Base-by-base conservation (phyloP, 2,797 vertebrate species). In the Mionectes olivaceus region DNA sequence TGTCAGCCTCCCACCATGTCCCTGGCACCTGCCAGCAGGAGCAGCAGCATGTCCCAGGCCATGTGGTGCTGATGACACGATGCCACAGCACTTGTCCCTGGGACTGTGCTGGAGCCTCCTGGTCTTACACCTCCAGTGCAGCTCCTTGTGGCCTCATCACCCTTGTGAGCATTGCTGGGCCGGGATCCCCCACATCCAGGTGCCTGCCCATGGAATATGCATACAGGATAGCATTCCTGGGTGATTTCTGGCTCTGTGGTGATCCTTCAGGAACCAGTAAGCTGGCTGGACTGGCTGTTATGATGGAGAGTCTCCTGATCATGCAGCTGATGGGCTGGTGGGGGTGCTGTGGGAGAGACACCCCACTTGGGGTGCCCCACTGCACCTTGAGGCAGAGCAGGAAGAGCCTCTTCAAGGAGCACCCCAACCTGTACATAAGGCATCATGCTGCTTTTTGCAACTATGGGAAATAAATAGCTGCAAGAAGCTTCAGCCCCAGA, bases 151-250 rank as follows among this genome's bases (percentile, higher is more conserved):
- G 19, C 17, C 44, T 30, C 11, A 2, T 5, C 7, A 9, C 11
- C 43, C 15, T 13, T 49, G 19, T 0, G 0, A 70, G 44, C 16
- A 15, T 19, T 16, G 21, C n/a, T 83, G 59, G 13, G 19, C 44
- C 1, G 2, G 52, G 41, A 28, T 65, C 14, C n/a, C 35, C 28
- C 1, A 0, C 12, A 21, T 17, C 19, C 0, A 0, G 4, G 25
- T 50, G 24, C 49, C 49, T 68, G 44, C 24, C 67, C 18, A 2
- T 32, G 57, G 65, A 61, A 9, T 69, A 6, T 23, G 15, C 65
- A 60, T 30, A 33, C 10, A 63, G 73, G 32, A 35, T 5, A 41
- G 43, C 3, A 0, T 12, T 74, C 52, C 14, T 17, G 13, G 52
- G 27, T 4, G 5, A 2, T 64, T 64, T 25, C 46, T 83, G 56